Evolutionary conservation across 30 jellyfish, hydroid and myxozoan genomes (phyloP), one percentile per base, ranked within the genome.

Genomic region (Clytia hemisphaerica): DNA sequence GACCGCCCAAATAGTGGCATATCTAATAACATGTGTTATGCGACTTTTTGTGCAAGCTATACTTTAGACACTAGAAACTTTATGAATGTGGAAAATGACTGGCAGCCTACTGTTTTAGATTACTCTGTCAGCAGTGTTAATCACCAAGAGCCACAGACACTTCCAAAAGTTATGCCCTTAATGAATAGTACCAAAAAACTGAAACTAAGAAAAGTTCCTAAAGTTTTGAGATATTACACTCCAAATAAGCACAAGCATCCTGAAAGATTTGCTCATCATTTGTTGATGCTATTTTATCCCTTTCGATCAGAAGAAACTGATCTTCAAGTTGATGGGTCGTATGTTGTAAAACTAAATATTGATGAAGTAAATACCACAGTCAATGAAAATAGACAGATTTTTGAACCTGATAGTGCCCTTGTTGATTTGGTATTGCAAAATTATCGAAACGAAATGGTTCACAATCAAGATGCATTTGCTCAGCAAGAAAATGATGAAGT

Each of bases 241-340:
- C 69, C 69, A 4, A 55, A 55, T 32, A 24, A 55, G 69, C 50
- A 55, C 29, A 55, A 18, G 40, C 29, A 19, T 55, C 69, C 69
- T 16, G 69, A 35, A 37, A 54, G 37, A 37, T 71, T 47, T 71
- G 75, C 74, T 16, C 82, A 71, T 54, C 82, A 71, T 30, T 6
- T 71, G 9, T 35, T 71, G 37, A 45, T 71, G 47, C 36, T 71
- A 28, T 71, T 48, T 37, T 50, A 25, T 25, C 82, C 82, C 26
- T 71, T 48, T 35, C 77, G 82, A 54, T 9, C 3, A 25, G 82
- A 71, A 35, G 59, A 47, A 32, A 44, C 16, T 16, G 77, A 45
- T 32, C 57, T 71, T 15, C 32, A 37, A 36, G 21, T 22, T 14
- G 48, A 71, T 21, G 12, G 31, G 37, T 6, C 82, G 18, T 50